A percentile compares a stretch with the other conserved stretches of the same genome.
phyloP scores from a whole-genome alignment of 2,113 vertebrate species.

The Hyperoodon ampullatus region DNA sequence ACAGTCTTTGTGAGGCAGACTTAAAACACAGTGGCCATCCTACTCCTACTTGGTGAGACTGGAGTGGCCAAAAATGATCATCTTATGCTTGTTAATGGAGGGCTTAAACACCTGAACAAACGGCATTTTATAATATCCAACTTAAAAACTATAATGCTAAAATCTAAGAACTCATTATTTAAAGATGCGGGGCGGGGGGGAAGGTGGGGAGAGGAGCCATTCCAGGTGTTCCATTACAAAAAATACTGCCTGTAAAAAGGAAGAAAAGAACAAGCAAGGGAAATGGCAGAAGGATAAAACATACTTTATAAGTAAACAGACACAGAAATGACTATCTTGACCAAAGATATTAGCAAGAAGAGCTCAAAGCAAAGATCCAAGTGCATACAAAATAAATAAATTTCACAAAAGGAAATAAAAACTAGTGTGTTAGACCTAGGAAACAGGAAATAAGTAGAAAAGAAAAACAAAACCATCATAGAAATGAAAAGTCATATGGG shows the following conservation, averaged over 20 bases:
- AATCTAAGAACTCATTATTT: neutral
- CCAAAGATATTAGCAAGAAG: neutral
- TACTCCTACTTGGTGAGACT: neutral
- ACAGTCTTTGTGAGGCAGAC: neutral
- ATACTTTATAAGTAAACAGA: neutral
- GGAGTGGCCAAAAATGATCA: neutral
- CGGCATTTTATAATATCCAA: neutral
- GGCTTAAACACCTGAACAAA: neutral
- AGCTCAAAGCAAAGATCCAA: neutral
- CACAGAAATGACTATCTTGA: neutral
- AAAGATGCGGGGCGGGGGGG: neutral
- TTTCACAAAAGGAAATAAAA: slow-evolving; percentile 27
- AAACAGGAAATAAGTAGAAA: slow-evolving; percentile 28
- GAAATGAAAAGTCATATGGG: neutral
- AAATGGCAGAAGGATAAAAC: neutral
- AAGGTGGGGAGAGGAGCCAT: neutral
- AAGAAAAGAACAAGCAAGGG: neutral
- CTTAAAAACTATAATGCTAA: neutral
- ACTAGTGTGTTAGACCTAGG: neutral
- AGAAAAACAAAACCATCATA: neutral
- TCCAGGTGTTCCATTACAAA: neutral
- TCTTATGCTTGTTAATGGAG: neutral
- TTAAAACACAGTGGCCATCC: neutral
- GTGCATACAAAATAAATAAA: neutral
- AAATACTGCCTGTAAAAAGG: neutral